Percentiles rank a stretch among this genome's conserved stretches.
These are phyloP conservation scores for Stichopus horrens DNA, from an alignment of 53 echinoderm and acorn worm species.

Conservation along the genomic window DNA sequence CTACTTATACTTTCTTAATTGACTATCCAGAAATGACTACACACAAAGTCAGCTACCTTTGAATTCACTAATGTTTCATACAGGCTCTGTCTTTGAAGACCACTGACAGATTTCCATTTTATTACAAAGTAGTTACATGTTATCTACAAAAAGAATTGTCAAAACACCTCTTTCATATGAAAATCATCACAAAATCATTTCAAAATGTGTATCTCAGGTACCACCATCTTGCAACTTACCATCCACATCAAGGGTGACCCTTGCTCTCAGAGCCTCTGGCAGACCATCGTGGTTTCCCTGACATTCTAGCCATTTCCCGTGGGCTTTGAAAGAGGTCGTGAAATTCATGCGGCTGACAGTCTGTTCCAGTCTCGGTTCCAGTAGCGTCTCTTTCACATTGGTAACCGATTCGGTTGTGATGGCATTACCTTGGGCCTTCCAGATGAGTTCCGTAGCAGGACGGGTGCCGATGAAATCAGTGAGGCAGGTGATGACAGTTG, in stretches of 20 bases:
- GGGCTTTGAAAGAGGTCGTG: not conserved
- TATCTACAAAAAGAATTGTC: too few relatives aligned
- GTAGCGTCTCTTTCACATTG: not conserved
- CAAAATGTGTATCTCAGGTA: too few relatives aligned
- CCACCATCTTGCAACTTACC: not conserved
- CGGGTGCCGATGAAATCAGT: conserved; percentile 38
- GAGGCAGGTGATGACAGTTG: conserved; percentile 24
- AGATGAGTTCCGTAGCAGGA: conserved; percentile 31
- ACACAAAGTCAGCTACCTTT: too few relatives aligned
- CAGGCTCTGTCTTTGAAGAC: too few relatives aligned
- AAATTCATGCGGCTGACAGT: conserved; percentile 34
- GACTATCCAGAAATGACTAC: too few relatives aligned
- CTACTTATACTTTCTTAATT: too few relatives aligned
- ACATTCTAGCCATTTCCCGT: conserved; percentile 41
- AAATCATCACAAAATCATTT: too few relatives aligned
- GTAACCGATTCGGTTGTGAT: conserved; percentile 1
- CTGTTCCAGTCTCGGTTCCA: conserved; percentile 25
- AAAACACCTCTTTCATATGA: too few relatives aligned
- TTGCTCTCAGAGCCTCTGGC: not conserved
- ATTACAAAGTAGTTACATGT: too few relatives aligned
- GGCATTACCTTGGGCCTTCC: conserved; percentile 4
- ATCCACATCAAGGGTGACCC: conserved; percentile 34
- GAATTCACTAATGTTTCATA: too few relatives aligned
- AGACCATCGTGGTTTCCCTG: conserved; percentile 40
- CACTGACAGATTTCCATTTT: too few relatives aligned